Conservation (phyloP, 2,888 invertebrate genomes). For the Macaria liturata region DNA sequence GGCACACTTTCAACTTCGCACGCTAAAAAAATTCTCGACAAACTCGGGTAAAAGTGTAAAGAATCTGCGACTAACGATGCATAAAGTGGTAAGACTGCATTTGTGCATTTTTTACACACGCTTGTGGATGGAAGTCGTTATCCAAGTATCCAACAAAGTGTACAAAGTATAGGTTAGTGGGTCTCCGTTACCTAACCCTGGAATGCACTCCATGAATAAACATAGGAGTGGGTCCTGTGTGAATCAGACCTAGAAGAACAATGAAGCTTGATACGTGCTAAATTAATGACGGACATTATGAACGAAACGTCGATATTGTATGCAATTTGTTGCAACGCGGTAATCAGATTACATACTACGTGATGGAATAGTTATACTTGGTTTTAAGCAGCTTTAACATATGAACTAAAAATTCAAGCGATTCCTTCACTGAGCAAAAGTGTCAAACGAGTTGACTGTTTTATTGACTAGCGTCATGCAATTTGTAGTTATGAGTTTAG, state of each 20-base stretch:
- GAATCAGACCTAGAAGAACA: slow-evolving; percentile 7
- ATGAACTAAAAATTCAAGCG: too few species aligned
- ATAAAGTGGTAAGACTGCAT: slow-evolving; percentile 12
- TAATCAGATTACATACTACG: too few species aligned
- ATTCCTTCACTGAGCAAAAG: too few species aligned
- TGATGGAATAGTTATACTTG: too few species aligned
- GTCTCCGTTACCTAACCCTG: slow-evolving; percentile 5
- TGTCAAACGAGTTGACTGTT: too few species aligned
- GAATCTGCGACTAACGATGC: slow-evolving; percentile 5
- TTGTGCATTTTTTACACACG: slow-evolving; percentile 8
- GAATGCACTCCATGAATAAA: slow-evolving; percentile 3
- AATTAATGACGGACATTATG: too few species aligned
- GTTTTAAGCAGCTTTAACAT: too few species aligned
- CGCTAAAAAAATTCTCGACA: not conserved
- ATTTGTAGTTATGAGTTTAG: too few species aligned
- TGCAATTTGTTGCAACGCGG: too few species aligned
- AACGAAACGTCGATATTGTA: too few species aligned
- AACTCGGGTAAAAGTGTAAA: not conserved
- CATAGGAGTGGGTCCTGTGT: not conserved
- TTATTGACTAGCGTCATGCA: too few species aligned
- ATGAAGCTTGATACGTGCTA: not conserved
- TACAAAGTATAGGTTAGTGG: slow-evolving; percentile 1
- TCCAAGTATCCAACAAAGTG: not conserved
- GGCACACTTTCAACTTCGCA: slow-evolving; percentile 1
- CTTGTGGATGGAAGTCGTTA: not conserved